phyloP scores from a whole-genome alignment of 2,113 vertebrate genomes.

The Saguinus imperator region DNA sequence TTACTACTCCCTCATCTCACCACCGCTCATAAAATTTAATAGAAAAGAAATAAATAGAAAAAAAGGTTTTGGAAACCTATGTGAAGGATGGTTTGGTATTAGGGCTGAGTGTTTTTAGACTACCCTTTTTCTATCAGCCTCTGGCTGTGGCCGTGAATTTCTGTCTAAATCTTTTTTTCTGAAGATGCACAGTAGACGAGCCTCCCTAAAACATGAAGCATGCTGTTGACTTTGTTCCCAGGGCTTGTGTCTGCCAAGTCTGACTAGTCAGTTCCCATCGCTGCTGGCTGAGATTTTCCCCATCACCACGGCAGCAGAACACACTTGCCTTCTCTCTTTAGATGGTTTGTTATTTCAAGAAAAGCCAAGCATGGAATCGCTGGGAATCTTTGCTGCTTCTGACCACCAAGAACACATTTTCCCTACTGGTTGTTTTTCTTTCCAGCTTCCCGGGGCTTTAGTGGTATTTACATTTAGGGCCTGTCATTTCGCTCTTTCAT shows the following conservation, averaged over 20 bases:
- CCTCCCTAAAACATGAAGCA: background rate
- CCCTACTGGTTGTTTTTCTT: conserved; percentile 59
- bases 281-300: conserved; percentile 27
- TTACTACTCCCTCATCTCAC: background rate
- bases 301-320: background rate
- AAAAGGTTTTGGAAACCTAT: background rate
- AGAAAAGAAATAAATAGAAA: conserved; percentile 19
- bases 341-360: conserved; percentile 79
- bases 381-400: conserved; percentile 70
- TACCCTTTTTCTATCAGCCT: background rate
- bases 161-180: background rate
- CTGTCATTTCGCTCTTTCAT: conserved; percentile 52
- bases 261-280: background rate
- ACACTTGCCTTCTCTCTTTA: background rate
- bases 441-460: conserved; percentile 30
- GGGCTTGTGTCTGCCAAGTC: background rate
- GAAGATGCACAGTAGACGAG: background rate
- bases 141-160: background rate
- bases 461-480: conserved; percentile 40
- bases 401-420: conserved; percentile 62
- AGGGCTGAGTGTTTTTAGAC: conserved; percentile 2
- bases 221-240: background rate
- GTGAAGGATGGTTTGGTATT: background rate
- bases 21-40: background rate
- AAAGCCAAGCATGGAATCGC: conserved; percentile 58